A percentile compares a stretch with the other conserved stretches of the same genome.
Evolutionary conservation across 2,888 invertebrate genomes (phyloP).

Genomic region (Dryomyza anilis): DNA sequence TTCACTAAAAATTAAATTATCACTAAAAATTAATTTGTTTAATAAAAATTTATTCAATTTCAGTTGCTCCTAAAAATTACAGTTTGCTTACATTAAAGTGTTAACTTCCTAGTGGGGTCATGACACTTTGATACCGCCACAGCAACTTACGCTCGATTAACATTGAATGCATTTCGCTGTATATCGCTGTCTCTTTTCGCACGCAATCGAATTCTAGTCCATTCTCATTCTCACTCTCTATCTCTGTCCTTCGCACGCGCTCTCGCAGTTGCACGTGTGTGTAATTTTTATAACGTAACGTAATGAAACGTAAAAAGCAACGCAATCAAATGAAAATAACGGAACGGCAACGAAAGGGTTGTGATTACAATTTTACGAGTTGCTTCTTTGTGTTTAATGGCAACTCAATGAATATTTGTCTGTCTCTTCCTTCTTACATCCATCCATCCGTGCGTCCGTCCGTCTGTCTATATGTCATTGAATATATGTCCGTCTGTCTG

Average conservation of each 20-base stretch:
- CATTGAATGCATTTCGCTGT: background rate
- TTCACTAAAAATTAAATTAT: too few species aligned
- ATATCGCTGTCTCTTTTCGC: background rate
- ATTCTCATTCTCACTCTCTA: background rate
- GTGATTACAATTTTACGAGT: conserved; percentile 11
- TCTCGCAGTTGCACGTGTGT: too few species aligned
- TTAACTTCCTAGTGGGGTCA: too few species aligned
- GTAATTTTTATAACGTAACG: conserved; percentile 15
- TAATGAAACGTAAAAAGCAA: conserved; percentile 11
- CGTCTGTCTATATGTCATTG: background rate
- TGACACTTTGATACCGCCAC: too few species aligned
- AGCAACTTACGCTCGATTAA: conserved; percentile 4
- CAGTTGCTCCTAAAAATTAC: too few species aligned
- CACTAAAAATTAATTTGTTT: too few species aligned
- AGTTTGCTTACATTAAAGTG: too few species aligned
- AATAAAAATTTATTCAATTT: too few species aligned
- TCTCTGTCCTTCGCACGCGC: background rate
- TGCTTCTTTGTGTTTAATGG: conserved; percentile 11
- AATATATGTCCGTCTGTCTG: background rate
- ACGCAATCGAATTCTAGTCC: background rate
- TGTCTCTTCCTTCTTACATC: background rate
- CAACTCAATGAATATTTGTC: background rate
- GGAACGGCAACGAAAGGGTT: conserved; percentile 1
- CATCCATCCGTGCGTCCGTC: background rate
- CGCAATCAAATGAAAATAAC: background rate